phyloP scores from a whole-genome alignment of 2,113 vertebrate species.

The Phaethon lepturus region DNA sequence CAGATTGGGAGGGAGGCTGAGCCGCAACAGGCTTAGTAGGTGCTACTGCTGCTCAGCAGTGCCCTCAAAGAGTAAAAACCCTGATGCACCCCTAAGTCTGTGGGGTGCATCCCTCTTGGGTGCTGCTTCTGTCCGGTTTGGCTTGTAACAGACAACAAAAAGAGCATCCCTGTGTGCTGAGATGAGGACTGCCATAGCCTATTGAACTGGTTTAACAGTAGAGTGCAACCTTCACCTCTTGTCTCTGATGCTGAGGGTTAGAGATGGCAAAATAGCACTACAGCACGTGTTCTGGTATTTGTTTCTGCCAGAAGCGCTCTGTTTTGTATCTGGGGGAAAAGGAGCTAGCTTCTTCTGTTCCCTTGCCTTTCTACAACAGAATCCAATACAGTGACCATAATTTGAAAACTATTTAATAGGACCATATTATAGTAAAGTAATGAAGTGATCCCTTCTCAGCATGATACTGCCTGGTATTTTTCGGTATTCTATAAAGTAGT shows the following conservation, averaged over 20 bases:
- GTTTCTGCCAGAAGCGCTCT: not conserved
- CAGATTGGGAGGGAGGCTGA: not conserved
- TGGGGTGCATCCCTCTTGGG: not conserved
- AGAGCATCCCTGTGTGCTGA: not conserved
- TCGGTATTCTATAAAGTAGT: not conserved
- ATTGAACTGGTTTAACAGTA: fast-evolving
- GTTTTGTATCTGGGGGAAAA: not conserved
- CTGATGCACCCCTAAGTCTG: not conserved
- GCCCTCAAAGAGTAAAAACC: not conserved
- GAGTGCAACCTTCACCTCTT: not conserved
- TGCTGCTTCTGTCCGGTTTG: not conserved
- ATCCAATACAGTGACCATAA: not conserved
- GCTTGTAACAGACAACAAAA: not conserved
- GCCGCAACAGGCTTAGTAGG: not conserved
- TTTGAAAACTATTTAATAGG: not conserved
- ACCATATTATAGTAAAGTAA: not conserved
- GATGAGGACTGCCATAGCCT: not conserved
- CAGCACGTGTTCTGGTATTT: not conserved
- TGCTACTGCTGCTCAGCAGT: not conserved
- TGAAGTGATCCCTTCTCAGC: not conserved
- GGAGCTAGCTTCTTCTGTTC: not conserved
- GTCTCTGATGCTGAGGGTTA: not conserved
- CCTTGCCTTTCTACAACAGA: not conserved
- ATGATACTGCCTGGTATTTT: not conserved
- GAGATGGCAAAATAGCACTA: not conserved